Evolutionary conservation across 2,113 vertebrate genomes (phyloP), one percentile per base, ranked within the genome.

Genomic region (Solea senegalensis): DNA sequence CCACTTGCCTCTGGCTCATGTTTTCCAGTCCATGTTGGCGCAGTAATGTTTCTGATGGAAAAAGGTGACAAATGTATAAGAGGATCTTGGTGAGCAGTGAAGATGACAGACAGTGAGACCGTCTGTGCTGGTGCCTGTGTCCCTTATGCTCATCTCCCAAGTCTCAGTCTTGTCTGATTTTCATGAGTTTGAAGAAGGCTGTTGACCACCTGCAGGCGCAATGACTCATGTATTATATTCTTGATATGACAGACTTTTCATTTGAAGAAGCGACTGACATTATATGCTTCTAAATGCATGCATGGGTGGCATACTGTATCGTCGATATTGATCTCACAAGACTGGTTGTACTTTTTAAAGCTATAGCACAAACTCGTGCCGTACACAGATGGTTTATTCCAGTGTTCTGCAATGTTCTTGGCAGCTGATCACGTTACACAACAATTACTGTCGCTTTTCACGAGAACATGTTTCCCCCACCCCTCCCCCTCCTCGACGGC

Each of bases 151-250:
- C 39, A 28, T 48, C 56, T 46, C 52, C 27, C 65, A 69, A 65
- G 55, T 74, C 76, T 78, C 67, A 78, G 71, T 67, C 26, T 34
- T 16, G 57, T 65, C 70, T 43, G 39, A 46, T 71, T 68, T 62
- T 45, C 21, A 34, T 16, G 41, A 64, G 74, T 49, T 53, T n/a
- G 0, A 9, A 26, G 39, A 68, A 9, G 28, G 15, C 59, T 71
- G 78, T 50, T 76, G 71, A 65, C 73, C 74, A 83, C 75, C 73
- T 84, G 73, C 65, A 71, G 67, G 2, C 27, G 39, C 58, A 2
- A 1, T 84, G 88, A 88, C 28, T 86, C 77, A 79, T 52, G 28
- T 1, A 0, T 15, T 51, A 41, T 68, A 54, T 73, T 80, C 55
- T 59, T 65, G 58, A 72, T 26, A 45, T 62, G 65, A 70, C 43